Percentiles rank a stretch among this genome's conserved stretches.
Evolutionary conservation across 2,113 vertebrate species (phyloP).

Genomic region (Laticauda colubrina): DNA sequence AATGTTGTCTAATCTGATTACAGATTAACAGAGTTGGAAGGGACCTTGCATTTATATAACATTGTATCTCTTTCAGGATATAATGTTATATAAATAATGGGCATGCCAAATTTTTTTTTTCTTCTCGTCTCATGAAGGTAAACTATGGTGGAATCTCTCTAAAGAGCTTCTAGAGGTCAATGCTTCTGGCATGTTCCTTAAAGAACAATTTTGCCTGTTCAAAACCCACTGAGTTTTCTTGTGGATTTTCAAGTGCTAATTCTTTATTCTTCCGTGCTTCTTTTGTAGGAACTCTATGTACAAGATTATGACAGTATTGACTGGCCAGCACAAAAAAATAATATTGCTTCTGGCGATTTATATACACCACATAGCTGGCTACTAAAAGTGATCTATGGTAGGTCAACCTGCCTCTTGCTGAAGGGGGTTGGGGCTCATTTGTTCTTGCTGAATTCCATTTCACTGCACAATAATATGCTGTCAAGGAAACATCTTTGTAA

Average conservation of each 20-base stretch:
- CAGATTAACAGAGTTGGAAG: too few species aligned
- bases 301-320: constrained; percentile 85
- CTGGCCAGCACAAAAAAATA: constrained; percentile 89
- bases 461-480: rapidly evolving
- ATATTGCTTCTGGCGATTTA: constrained; percentile 80
- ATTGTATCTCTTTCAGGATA: not conserved
- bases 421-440: not conserved
- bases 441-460: not conserved
- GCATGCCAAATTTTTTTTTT: not conserved
- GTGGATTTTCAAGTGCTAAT: not conserved
- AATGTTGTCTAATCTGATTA: not conserved
- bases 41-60: too few species aligned
- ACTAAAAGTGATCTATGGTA: constrained; percentile 77
- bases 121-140: not conserved
- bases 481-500: not conserved
- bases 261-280: not conserved
- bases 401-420: constrained; percentile 2
- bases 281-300: constrained; percentile 87
- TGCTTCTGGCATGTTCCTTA: not conserved
- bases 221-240: not conserved
- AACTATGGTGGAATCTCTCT: not conserved
- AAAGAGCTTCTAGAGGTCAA: not conserved
- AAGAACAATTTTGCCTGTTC: not conserved
- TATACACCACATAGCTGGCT: constrained; percentile 89
- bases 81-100: not conserved